phyloP scores from a whole-genome alignment of 2,888 invertebrate genomes.

The Craniophora ligustri region DNA sequence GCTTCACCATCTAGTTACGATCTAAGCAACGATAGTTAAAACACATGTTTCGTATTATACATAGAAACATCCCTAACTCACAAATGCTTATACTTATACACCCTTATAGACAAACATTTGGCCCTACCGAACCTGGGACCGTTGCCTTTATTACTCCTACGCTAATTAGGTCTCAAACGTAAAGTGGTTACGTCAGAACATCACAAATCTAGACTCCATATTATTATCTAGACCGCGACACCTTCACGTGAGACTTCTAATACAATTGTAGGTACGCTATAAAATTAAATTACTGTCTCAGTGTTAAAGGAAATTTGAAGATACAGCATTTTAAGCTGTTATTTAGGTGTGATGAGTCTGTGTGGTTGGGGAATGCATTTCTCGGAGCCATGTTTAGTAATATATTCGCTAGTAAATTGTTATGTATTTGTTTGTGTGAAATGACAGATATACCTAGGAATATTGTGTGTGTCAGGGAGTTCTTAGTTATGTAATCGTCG shows the following conservation, averaged over 20 bases:
- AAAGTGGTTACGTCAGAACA: constrained; percentile 15
- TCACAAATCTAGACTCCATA: constrained; percentile 30
- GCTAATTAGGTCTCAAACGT: too few species aligned
- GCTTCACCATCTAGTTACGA: too few species aligned
- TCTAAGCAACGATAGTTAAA: too few species aligned
- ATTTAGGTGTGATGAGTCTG: background rate
- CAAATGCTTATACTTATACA: too few species aligned
- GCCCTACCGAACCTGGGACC: too few species aligned
- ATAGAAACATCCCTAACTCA: too few species aligned
- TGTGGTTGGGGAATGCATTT: background rate
- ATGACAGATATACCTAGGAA: too few species aligned
- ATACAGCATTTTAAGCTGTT: constrained; percentile 4
- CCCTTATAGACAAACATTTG: too few species aligned
- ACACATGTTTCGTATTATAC: too few species aligned
- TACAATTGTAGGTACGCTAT: constrained; percentile 14
- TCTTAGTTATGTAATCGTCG: too few species aligned
- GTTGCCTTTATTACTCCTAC: too few species aligned
- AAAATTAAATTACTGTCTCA: constrained; percentile 30
- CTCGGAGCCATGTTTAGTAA: background rate
- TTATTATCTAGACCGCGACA: constrained; percentile 15
- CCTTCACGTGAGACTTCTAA: constrained; percentile 11
- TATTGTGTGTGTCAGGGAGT: too few species aligned
- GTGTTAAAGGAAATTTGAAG: constrained; percentile 26
- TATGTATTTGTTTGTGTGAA: background rate
- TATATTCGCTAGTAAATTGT: background rate